Conservation (phyloP, 2,888 invertebrate genomes). For the Zygogramma bicolorata region DNA sequence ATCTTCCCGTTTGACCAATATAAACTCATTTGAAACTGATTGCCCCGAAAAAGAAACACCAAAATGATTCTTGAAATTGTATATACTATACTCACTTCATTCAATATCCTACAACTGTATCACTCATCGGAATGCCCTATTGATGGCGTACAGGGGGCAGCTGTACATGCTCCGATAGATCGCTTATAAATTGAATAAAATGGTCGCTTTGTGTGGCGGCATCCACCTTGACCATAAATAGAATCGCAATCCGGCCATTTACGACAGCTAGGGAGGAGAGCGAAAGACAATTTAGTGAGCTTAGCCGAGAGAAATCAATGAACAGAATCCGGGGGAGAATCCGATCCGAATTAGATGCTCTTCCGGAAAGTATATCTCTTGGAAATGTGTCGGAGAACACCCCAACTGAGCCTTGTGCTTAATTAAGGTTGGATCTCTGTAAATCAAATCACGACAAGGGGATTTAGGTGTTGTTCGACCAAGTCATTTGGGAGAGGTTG, state of each 20-base stretch:
- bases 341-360: slow-evolving; percentile 63
- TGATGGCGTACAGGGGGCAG: too few relatives aligned
- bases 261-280: slow-evolving; percentile 25
- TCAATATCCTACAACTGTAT: too few relatives aligned
- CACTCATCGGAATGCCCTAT: too few relatives aligned
- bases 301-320: slow-evolving; percentile 65
- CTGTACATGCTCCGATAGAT: slow-evolving; percentile 32
- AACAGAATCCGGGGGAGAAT: slow-evolving; percentile 54
- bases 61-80: too few relatives aligned
- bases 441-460: slow-evolving; percentile 8
- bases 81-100: too few relatives aligned
- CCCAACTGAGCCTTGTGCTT: slow-evolving; percentile 14
- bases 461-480: not conserved
- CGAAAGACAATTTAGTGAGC: slow-evolving; percentile 63
- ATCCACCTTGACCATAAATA: slow-evolving; percentile 52
- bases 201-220: slow-evolving; percentile 41
- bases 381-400: slow-evolving; percentile 60
- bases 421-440: slow-evolving; percentile 7
- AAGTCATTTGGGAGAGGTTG: not conserved
- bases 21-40: too few relatives aligned
- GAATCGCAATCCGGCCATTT: slow-evolving; percentile 44
- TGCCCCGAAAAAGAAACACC: too few relatives aligned
- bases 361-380: slow-evolving; percentile 54
- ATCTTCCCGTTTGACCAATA: too few relatives aligned
- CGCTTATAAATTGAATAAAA: slow-evolving; percentile 47